Conservation (phyloP, 2,113 vertebrate species). For the Neotragus pygmaeus region DNA sequence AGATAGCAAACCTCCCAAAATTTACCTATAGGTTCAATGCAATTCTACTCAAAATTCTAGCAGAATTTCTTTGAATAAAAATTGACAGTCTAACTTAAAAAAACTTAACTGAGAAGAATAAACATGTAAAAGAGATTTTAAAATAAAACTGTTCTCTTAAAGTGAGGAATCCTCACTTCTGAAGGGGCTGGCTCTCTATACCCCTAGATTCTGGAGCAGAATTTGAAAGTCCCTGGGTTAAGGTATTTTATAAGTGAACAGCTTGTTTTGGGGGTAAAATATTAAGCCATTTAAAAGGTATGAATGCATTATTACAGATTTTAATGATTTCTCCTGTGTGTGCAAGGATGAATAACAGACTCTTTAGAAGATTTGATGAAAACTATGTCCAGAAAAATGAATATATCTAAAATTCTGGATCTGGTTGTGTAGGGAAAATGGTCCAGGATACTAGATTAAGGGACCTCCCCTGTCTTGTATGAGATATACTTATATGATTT, state of each 20-base stretch:
- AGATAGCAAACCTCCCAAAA: background rate
- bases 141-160: background rate
- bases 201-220: background rate
- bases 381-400: background rate
- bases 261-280: background rate
- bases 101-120: background rate
- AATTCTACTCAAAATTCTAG: background rate
- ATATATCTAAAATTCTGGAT: background rate
- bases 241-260: background rate
- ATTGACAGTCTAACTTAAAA: background rate
- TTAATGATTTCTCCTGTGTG: background rate
- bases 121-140: background rate
- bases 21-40: background rate
- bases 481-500: background rate
- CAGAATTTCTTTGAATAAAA: background rate
- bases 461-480: background rate
- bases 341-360: background rate
- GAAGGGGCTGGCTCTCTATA: background rate
- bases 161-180: background rate
- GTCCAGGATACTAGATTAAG: background rate
- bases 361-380: background rate
- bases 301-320: background rate
- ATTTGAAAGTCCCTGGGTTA: background rate
- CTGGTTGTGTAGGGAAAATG: background rate
- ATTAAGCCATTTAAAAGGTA: background rate